phyloP scores from a whole-genome alignment of 1,140 invertebrate species.

The Limonius californicus region DNA sequence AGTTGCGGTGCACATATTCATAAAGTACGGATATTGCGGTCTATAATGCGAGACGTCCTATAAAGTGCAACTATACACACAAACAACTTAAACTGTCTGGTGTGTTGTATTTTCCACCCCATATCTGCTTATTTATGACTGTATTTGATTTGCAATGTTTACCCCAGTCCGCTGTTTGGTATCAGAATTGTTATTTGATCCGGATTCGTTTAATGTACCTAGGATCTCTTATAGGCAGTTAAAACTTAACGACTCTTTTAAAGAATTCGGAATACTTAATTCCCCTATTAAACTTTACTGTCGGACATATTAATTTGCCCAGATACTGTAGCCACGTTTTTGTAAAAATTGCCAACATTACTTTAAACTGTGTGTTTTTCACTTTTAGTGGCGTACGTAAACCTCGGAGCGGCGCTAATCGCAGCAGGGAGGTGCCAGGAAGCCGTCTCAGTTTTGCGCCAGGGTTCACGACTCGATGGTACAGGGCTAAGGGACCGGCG shows the following conservation, averaged over 20 bases:
- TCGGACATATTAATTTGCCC: background rate
- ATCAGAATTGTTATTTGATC: background rate
- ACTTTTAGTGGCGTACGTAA: conserved; percentile 89
- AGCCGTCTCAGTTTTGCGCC: conserved; percentile 75
- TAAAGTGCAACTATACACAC: conserved; percentile 35
- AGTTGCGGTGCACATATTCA: background rate
- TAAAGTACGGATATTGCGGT: background rate
- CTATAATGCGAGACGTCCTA: conserved; percentile 14
- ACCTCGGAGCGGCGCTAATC: conserved; percentile 83
- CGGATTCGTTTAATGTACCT: background rate
- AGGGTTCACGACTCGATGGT: conserved; percentile 81
- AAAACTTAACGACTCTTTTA: conserved; percentile 3
- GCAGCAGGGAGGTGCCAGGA: conserved; percentile 76
- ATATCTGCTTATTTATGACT: conserved; percentile 38
- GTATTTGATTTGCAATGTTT: conserved; percentile 36
- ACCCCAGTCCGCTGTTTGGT: conserved; percentile 6
- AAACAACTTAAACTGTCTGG: conserved; percentile 36
- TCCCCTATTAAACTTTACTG: conserved; percentile 4
- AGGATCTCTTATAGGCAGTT: background rate
- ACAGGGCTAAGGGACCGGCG: conserved; percentile 82
- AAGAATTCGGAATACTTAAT: background rate
- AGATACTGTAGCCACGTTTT: background rate
- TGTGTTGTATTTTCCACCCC: conserved; percentile 35
- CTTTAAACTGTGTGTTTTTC: conserved; percentile 29
- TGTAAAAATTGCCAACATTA: conserved; percentile 1